These are phyloP conservation scores for Aphelenchoides besseyi DNA, from an alignment of 1,140 invertebrate species.

Conservation along the genomic window DNA sequence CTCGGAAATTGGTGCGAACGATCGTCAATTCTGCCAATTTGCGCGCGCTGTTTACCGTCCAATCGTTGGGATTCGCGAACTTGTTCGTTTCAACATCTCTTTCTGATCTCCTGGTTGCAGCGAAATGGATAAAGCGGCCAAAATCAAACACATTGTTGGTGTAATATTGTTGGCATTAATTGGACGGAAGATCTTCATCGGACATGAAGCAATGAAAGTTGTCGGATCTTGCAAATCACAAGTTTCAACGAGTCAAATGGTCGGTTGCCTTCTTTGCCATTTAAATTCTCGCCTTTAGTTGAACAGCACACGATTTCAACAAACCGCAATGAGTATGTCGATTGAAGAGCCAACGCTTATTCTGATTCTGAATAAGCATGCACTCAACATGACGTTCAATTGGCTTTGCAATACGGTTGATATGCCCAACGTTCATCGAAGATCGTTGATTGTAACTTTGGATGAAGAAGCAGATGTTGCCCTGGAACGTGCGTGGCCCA, in stretches of 20 bases:
- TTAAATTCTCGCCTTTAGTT: constrained; percentile 26
- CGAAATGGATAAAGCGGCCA: neutral
- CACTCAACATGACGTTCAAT: constrained; percentile 60
- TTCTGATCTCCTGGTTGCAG: too few relatives aligned
- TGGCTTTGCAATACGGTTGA: constrained; percentile 58
- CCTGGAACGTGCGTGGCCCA: constrained; percentile 47
- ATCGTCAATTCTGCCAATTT: too few relatives aligned
- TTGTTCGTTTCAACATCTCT: too few relatives aligned
- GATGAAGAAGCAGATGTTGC: constrained; percentile 39
- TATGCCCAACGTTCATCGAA: constrained; percentile 46
- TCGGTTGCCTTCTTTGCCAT: constrained; percentile 13
- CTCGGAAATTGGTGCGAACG: too few relatives aligned
- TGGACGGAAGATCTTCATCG: constrained; percentile 28
- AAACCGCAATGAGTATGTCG: constrained; percentile 9
- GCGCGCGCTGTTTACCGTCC: too few relatives aligned
- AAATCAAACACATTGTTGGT: neutral
- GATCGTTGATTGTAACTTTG: constrained; percentile 54
- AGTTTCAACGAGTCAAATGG: constrained; percentile 16
- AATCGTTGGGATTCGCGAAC: too few relatives aligned
- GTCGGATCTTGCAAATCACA: constrained; percentile 25
- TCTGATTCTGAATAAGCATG: constrained; percentile 55
- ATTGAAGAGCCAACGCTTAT: constrained; percentile 43
- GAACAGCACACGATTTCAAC: constrained; percentile 29
- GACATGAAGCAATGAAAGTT: constrained; percentile 28
- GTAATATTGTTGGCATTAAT: constrained; percentile 14